Evolutionary conservation across 2,797 vertebrate species (phyloP).

Genomic region (Limnodromus scolopaceus): DNA sequence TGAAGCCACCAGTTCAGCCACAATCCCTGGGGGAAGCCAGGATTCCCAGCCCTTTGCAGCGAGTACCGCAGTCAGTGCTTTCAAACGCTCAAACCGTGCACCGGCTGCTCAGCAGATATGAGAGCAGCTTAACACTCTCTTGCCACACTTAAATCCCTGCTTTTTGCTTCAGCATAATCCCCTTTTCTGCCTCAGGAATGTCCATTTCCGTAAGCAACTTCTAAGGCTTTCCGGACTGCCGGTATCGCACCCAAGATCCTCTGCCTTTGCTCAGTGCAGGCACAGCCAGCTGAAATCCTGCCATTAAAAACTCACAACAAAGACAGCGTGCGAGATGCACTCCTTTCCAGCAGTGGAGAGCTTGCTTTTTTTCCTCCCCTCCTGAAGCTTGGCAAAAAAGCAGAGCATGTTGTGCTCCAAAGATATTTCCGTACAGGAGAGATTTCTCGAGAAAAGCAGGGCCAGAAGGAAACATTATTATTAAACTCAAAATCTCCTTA

Average conservation of each 20-base stretch:
- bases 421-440: conserved; percentile 48
- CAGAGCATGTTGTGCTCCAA: conserved; percentile 38
- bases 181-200: conserved; percentile 58
- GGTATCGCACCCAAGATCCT: conserved; percentile 25
- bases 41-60: neutral
- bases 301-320: conserved; percentile 33
- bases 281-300: conserved; percentile 58
- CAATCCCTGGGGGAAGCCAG: neutral
- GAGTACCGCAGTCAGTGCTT: neutral
- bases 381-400: conserved; percentile 56
- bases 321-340: conserved; percentile 27
- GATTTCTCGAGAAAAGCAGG: conserved; percentile 44
- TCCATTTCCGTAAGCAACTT: conserved; percentile 51
- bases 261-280: neutral
- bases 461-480: conserved; percentile 10
- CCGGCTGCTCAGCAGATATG: conserved; percentile 20
- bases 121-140: conserved; percentile 7
- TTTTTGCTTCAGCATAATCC: conserved; percentile 52
- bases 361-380: neutral
- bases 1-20: neutral
- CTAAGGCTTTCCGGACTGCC: conserved; percentile 43
- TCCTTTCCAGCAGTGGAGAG: conserved; percentile 29
- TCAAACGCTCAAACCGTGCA: neutral
- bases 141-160: conserved; percentile 35
- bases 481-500: conserved; percentile 72